phyloP scores from a whole-genome alignment of 1,140 invertebrate species.

The Zaprionus camerounensis region DNA sequence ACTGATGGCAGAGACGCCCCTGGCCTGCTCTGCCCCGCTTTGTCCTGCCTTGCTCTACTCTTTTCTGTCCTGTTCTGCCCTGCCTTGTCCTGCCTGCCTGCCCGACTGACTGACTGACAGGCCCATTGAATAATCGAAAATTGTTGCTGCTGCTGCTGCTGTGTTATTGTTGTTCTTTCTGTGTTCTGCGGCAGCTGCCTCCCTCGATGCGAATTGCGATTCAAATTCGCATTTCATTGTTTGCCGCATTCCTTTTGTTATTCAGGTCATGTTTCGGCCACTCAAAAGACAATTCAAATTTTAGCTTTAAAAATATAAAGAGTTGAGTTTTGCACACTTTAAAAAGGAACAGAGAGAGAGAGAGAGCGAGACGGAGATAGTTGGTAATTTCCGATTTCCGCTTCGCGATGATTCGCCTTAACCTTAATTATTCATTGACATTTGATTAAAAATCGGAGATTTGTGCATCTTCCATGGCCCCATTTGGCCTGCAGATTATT shows the following conservation, averaged over 20 bases:
- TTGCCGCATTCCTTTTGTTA: constrained; percentile 30
- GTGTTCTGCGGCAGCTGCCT: not conserved
- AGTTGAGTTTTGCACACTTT: not conserved
- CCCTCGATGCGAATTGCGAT: constrained; percentile 1
- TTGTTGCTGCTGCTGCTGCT: not conserved
- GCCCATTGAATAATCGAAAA: constrained; percentile 27
- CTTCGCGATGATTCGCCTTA: not conserved
- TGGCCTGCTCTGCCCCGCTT: not conserved
- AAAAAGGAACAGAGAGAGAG: not conserved
- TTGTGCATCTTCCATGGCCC: not conserved
- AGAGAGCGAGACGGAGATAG: not conserved
- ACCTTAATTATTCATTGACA: constrained; percentile 57
- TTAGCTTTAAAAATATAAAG: not conserved
- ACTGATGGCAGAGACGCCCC: not conserved
- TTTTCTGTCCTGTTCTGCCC: no score
- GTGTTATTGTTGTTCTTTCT: constrained; percentile 6
- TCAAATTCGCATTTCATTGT: constrained; percentile 28
- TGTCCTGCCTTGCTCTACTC: not conserved
- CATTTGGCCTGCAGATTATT: constrained; percentile 7
- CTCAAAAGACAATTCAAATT: constrained; percentile 12
- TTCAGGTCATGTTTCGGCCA: constrained; percentile 14
- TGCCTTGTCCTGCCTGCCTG: not conserved
- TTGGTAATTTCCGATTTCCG: not conserved
- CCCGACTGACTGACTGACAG: constrained; percentile 12
- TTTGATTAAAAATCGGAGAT: constrained; percentile 56